Conservation (phyloP, 2,797 vertebrate species). For the Anguilla marmorata region DNA sequence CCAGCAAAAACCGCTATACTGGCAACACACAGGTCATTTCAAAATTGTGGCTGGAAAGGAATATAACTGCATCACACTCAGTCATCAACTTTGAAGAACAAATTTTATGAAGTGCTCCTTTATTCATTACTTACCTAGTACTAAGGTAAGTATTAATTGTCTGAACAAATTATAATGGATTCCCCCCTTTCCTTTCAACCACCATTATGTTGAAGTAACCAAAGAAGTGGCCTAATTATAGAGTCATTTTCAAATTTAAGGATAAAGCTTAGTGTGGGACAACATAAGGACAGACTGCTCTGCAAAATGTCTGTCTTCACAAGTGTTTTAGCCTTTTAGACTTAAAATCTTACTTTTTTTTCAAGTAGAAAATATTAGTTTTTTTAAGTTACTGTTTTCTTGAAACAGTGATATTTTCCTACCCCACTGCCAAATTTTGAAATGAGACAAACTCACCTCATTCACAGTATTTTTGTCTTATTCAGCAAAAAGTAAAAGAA, state of each 20-base stretch:
- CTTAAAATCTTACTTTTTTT: too few species aligned
- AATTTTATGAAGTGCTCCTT: not conserved
- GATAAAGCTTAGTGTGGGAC: not conserved
- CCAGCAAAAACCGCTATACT: constrained; percentile 74
- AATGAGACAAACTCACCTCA: not conserved
- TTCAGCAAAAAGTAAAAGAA: not conserved
- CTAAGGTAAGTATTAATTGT: not conserved
- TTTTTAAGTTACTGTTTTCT: not conserved
- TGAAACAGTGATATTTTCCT: too few species aligned
- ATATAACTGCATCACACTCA: not conserved
- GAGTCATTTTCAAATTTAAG: not conserved
- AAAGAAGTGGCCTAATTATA: not conserved
- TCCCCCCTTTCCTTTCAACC: not conserved
- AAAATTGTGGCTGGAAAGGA: not conserved
- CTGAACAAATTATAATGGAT: not conserved
- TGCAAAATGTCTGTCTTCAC: too few species aligned
- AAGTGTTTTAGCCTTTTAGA: too few species aligned
- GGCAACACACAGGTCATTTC: constrained; percentile 45
- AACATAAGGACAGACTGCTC: not conserved
- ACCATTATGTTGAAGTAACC: not conserved
- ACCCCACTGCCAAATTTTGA: not conserved
- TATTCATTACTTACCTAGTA: not conserved
- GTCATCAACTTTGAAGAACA: not conserved
- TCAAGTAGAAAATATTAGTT: not conserved
- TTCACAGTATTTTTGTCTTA: not conserved